Percentiles rank a stretch among this genome's conserved stretches.
Conservation (phyloP, 2,797 vertebrate species). For the Sebastes vulpes region DNA sequence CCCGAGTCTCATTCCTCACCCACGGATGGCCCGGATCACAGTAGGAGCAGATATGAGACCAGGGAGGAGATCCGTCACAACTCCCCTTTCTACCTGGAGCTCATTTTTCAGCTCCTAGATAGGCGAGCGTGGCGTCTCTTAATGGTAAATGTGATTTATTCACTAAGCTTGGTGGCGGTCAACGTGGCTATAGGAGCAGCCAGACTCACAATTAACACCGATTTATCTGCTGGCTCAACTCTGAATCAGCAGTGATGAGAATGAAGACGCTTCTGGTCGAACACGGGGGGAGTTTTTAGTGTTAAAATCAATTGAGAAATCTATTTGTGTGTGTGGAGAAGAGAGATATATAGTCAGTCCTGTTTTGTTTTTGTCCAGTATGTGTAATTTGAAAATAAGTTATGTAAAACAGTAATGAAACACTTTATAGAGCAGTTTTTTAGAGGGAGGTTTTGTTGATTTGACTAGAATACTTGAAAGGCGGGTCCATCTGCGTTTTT, state of each 20-base stretch:
- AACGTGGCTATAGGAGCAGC: constrained; percentile 43
- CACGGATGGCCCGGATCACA: constrained; percentile 69
- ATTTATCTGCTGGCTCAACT: constrained; percentile 51
- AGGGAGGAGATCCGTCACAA: constrained; percentile 70
- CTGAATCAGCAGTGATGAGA: constrained; percentile 47
- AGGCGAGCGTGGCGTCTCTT: constrained; percentile 54
- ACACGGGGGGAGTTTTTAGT: constrained; percentile 7
- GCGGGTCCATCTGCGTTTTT: too few species aligned
- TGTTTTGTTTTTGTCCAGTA: background rate
- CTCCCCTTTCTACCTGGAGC: constrained; percentile 62
- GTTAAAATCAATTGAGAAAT: constrained; percentile 9
- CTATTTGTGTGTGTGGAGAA: constrained; percentile 1
- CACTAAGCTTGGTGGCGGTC: constrained; percentile 52
- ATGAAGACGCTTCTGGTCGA: constrained; percentile 42
- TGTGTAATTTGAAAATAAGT: background rate
- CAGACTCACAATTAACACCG: constrained; percentile 62
- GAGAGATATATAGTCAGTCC: background rate
- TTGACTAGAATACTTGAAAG: too few species aligned
- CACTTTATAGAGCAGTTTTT: background rate
- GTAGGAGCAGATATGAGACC: constrained; percentile 73
- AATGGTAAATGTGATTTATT: constrained; percentile 78
- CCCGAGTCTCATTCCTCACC: constrained; percentile 69
- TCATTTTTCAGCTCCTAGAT: constrained; percentile 68
- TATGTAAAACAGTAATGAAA: background rate
- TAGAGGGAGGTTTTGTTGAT: background rate